Evolutionary conservation across 2,113 vertebrate genomes (phyloP).

Genomic region (Pogona vitticeps): DNA sequence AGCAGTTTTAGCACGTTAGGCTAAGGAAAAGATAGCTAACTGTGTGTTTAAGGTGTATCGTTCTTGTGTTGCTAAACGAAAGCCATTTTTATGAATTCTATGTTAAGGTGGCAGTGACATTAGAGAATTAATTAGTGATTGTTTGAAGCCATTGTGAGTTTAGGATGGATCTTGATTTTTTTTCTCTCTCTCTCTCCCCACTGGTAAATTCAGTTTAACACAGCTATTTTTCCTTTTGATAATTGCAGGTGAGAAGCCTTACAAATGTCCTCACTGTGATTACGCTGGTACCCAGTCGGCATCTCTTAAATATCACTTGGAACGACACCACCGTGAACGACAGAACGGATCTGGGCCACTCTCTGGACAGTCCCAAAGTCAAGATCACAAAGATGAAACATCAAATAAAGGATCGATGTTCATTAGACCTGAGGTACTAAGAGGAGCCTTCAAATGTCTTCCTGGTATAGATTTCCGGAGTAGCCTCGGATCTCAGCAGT

Average conservation of each 20-base stretch:
- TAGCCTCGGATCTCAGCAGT: conserved; percentile 88
- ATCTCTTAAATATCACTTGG: conserved; percentile 96
- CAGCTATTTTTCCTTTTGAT: conserved; percentile 41
- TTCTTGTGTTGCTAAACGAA: conserved; percentile 72
- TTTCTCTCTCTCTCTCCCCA: background rate
- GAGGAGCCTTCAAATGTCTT: conserved; percentile 93
- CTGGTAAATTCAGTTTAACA: conserved; percentile 62
- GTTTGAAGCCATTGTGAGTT: conserved; percentile 47
- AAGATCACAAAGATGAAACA: conserved; percentile 91
- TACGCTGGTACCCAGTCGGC: conserved; percentile 98
- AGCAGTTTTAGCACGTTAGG: conserved; percentile 80
- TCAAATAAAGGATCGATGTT: conserved; percentile 86
- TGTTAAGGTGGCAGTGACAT: conserved; percentile 65
- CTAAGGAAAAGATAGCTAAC: conserved; percentile 82
- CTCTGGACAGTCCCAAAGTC: conserved; percentile 77
- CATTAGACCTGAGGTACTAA: conserved; percentile 91
- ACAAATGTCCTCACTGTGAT: conserved; percentile 98
- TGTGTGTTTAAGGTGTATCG: conserved; percentile 79
- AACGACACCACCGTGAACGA: conserved; percentile 93
- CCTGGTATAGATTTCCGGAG: conserved; percentile 91
- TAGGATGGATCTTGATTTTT: conserved; percentile 56
- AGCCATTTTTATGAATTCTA: conserved; percentile 71
- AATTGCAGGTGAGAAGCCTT: conserved; percentile 94
- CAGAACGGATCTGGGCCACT: conserved; percentile 90
- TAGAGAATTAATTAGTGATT: conserved; percentile 63